Conservation (phyloP, 37 sponge, comb jelly and placozoan species). For the Corticium candelabrum region DNA sequence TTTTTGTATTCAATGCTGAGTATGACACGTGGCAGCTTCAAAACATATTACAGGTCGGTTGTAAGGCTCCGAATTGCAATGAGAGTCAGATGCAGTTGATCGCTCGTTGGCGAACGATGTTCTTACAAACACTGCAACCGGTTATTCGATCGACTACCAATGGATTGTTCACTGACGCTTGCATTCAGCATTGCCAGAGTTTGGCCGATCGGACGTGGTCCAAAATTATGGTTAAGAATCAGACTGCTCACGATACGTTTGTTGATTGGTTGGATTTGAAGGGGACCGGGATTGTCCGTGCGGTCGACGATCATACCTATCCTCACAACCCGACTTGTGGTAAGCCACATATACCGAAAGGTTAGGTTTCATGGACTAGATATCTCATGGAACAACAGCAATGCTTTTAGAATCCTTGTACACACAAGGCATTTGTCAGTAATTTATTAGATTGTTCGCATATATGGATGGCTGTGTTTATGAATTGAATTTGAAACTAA, state of each 20-base stretch:
- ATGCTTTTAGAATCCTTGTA: too few relatives aligned
- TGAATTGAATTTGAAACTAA: too few relatives aligned
- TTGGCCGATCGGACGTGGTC: slow-evolving; percentile 40
- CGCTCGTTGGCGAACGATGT: slow-evolving; percentile 22
- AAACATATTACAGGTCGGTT: slow-evolving; percentile 31
- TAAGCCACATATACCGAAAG: too few relatives aligned
- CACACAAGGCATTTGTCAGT: too few relatives aligned
- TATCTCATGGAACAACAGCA: too few relatives aligned
- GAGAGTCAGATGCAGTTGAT: slow-evolving; percentile 32
- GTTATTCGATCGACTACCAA: slow-evolving; percentile 25
- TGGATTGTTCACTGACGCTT: slow-evolving; percentile 58
- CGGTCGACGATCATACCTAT: too few relatives aligned
- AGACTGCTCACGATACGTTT: slow-evolving; percentile 39
- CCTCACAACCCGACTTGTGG: too few relatives aligned
- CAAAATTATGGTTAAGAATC: slow-evolving; percentile 14
- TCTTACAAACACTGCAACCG: slow-evolving; percentile 16
- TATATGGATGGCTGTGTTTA: too few relatives aligned
- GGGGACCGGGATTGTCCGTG: too few relatives aligned
- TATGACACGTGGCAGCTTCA: slow-evolving; percentile 64
- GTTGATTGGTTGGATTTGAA: too few relatives aligned
- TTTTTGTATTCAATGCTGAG: slow-evolving; percentile 54
- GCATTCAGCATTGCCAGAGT: slow-evolving; percentile 68
- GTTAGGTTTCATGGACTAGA: too few relatives aligned
- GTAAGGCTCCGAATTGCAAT: slow-evolving; percentile 48
- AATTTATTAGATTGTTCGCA: too few relatives aligned